phyloP scores from a whole-genome alignment of 2,797 vertebrate species.

The Megalops cyprinoides region DNA sequence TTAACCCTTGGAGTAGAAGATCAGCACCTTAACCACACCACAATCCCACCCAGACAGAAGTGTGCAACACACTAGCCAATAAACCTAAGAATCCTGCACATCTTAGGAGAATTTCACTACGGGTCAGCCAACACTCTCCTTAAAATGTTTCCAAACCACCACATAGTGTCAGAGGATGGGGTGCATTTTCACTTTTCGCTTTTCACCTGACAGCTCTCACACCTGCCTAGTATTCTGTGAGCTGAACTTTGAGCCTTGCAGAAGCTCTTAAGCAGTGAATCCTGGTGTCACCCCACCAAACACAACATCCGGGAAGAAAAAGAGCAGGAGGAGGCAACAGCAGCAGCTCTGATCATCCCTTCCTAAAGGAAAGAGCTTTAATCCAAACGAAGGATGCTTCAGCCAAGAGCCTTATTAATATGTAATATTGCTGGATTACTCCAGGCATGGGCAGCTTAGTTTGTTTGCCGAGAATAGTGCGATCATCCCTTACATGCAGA shows the following conservation, averaged over 20 bases:
- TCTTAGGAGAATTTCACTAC: too few species aligned
- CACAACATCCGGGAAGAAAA: neutral
- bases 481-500: constrained; percentile 68
- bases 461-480: constrained; percentile 66
- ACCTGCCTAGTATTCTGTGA: neutral
- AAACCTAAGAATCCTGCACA: too few species aligned
- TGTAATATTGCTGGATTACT: constrained; percentile 68
- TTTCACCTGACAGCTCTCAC: neutral
- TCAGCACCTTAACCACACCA: too few species aligned
- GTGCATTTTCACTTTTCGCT: too few species aligned
- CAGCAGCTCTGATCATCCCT: constrained; percentile 1
- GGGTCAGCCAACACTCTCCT: too few species aligned
- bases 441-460: constrained; percentile 60
- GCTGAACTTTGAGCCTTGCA: too few species aligned
- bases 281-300: neutral
- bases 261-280: neutral
- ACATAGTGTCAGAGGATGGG: too few species aligned
- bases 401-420: constrained; percentile 65
- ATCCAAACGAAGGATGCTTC: constrained; percentile 52
- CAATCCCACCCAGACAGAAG: too few species aligned
- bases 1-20: too few species aligned
- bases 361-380: constrained; percentile 45
- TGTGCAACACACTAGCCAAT: too few species aligned
- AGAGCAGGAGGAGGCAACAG: neutral
- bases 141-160: too few species aligned